Evolutionary conservation across 2,797 vertebrate genomes (phyloP), one percentile per base, ranked within the genome.

Genomic region (Odontamblyopus lacepedii): DNA sequence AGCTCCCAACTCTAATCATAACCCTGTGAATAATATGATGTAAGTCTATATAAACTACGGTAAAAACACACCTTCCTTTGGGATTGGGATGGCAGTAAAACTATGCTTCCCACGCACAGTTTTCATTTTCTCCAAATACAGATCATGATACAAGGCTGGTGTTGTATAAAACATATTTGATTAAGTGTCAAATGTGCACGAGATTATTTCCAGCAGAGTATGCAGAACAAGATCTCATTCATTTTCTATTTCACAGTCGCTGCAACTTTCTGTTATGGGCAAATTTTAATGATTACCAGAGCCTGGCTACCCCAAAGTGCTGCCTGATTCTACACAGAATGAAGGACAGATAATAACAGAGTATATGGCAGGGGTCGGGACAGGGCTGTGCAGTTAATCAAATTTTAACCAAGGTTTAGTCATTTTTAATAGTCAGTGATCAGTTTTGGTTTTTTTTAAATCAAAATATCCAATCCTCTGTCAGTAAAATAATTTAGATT

Each of bases 91-190:
- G 9, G 55, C 55, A 57, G 8, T 57, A 57, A 60, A 30, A 59
- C 38, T 53, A 57, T 55, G 70, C 71, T 67, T 66, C 1, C 63
- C 57, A 48, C 13, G 9, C 35, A 32, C n/a, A 56, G 11, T 73
- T 75, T 76, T 62, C 50, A 51, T 68, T 50, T 69, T 48, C 41
- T 32, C 5, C 3, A 9, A 67, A 65, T 56, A 27, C 30, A 62
- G 41, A 38, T 41, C 19, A 48, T 63, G 30, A 69, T 68, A 74
- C 23, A 79, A 78, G 64, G 76, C 63, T 67, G 73, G 61, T 30
- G 56, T 13, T 9, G 73, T 66, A 60, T 59, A 67, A 74, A 71
- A 44, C 27, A 11, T 23, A 57, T 55, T 29, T 16, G 69, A 79
- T 65, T 51, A 74, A 71, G 56, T 23, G 32, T 50, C 57, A 63